Evolutionary conservation across 2,888 invertebrate genomes (phyloP).

Genomic region (Aromia moschata): DNA sequence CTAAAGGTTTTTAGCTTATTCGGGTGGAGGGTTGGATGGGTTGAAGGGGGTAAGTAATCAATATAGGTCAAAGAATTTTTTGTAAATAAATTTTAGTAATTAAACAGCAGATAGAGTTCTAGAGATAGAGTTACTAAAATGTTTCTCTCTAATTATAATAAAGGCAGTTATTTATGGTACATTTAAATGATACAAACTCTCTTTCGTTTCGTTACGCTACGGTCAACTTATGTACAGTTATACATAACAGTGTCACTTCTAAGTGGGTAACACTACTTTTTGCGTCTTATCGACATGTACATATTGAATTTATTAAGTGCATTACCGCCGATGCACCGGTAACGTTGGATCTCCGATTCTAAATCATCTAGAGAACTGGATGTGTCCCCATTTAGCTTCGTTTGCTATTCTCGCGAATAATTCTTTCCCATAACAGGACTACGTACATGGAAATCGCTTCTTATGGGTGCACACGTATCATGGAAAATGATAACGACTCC

Average conservation of each 20-base stretch:
- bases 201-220: slow-evolving; percentile 36
- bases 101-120: too few species aligned
- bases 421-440: slow-evolving; percentile 15
- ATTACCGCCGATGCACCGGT: slow-evolving; percentile 34
- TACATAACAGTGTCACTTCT: slow-evolving; percentile 39
- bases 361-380: slow-evolving; percentile 37
- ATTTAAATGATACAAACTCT: slow-evolving; percentile 33
- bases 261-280: slow-evolving; percentile 34
- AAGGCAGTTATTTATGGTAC: slow-evolving; percentile 26
- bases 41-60: too few species aligned
- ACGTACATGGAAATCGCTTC: slow-evolving; percentile 9
- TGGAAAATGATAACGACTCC: slow-evolving; percentile 5
- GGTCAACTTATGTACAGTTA: slow-evolving; percentile 41
- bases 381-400: slow-evolving; percentile 26
- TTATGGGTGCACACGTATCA: background rate
- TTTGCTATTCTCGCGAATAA: slow-evolving; percentile 25
- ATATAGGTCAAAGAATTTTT: too few species aligned
- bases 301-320: slow-evolving; percentile 36
- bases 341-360: slow-evolving; percentile 28
- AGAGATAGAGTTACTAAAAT: background rate
- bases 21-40: too few species aligned
- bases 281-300: slow-evolving; percentile 34
- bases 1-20: too few species aligned
- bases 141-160: background rate
- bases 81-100: too few species aligned